phyloP scores from a whole-genome alignment of 1,140 invertebrate genomes.

The Macrosteles quadrilineatus region DNA sequence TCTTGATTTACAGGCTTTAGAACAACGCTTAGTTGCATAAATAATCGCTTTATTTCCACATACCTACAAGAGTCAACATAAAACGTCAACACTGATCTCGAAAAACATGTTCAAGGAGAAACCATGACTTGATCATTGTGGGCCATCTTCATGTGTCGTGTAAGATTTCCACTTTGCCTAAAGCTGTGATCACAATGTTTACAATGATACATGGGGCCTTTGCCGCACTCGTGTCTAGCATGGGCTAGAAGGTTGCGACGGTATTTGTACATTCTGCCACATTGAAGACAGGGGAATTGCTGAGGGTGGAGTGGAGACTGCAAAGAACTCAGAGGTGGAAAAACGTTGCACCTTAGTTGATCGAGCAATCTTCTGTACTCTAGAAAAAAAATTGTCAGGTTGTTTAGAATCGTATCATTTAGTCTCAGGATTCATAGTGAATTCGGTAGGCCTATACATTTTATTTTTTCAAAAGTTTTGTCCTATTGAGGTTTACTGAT shows the following conservation, averaged over 20 bases:
- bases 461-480: too few species aligned
- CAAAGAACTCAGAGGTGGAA: not conserved
- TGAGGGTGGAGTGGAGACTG: not conserved
- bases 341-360: not conserved
- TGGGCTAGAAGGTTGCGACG: slow-evolving; percentile 4
- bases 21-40: too few species aligned
- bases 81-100: too few species aligned
- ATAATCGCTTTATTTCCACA: too few species aligned
- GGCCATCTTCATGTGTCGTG: slow-evolving; percentile 53
- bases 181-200: slow-evolving; percentile 74
- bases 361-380: not conserved
- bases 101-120: too few species aligned
- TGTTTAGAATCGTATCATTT: too few species aligned
- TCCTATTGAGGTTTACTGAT: too few species aligned
- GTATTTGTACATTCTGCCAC: slow-evolving; percentile 47
- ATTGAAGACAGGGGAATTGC: slow-evolving; percentile 44
- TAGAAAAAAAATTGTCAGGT: not conserved
- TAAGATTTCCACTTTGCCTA: slow-evolving; percentile 61
- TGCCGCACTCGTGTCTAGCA: slow-evolving; percentile 58
- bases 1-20: too few species aligned
- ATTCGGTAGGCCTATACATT: too few species aligned
- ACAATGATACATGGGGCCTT: slow-evolving; percentile 77
- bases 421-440: too few species aligned
- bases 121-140: not conserved
- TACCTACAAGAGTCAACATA: too few species aligned